These are phyloP conservation scores for Helleia helle DNA, from an alignment of 2,888 invertebrate species.

Conservation along the genomic window DNA sequence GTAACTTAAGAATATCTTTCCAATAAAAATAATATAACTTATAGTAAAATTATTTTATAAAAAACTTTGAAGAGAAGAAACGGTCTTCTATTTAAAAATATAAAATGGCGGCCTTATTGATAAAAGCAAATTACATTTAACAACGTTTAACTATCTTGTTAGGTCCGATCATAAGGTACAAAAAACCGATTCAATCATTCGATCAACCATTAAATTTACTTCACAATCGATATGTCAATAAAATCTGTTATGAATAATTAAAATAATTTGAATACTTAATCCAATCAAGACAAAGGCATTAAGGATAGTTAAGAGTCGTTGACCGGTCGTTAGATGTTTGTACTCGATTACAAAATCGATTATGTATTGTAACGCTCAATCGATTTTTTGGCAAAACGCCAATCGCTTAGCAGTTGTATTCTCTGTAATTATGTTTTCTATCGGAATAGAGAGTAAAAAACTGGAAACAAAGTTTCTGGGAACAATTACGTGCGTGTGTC, in stretches of 20 bases:
- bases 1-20: too few species aligned
- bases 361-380: slow-evolving; percentile 18
- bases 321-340: slow-evolving; percentile 25
- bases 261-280: slow-evolving; percentile 10
- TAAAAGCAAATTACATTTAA: too few species aligned
- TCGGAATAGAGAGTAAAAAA: slow-evolving; percentile 41
- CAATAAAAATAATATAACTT: too few species aligned
- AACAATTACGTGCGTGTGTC: slow-evolving; percentile 51
- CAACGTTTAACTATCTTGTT: too few species aligned
- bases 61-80: too few species aligned
- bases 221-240: background rate
- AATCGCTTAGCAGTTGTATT: slow-evolving; percentile 21
- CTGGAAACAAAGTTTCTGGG: slow-evolving; percentile 50
- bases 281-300: slow-evolving; percentile 18
- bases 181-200: background rate
- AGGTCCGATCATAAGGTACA: too few species aligned
- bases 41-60: too few species aligned
- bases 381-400: slow-evolving; percentile 21
- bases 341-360: slow-evolving; percentile 20
- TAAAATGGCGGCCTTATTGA: too few species aligned
- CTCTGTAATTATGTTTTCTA: slow-evolving; percentile 45
- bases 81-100: too few species aligned
- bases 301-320: slow-evolving; percentile 24
- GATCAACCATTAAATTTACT: background rate
- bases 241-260: slow-evolving; percentile 6